Base-by-base conservation (phyloP, 2,888 invertebrate genomes). In the Coelopa pilipes region DNA sequence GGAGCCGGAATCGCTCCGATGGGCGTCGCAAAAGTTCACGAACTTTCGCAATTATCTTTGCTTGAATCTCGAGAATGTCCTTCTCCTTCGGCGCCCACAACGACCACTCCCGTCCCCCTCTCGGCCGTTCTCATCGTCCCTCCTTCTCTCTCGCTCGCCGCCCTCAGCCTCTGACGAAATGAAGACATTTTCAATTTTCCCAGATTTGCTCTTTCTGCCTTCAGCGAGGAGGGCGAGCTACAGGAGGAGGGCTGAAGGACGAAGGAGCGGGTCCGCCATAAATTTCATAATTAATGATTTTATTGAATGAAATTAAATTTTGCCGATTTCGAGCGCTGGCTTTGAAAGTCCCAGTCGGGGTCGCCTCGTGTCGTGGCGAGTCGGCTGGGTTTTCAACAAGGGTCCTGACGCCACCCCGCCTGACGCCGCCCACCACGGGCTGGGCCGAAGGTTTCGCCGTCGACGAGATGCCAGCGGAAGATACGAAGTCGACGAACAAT, bases 211-310 rank as follows among this genome's bases (percentile, higher is more conserved):
- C 17, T 17, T 17, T 57, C 21, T 57, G 15, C 2, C 3, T n/a
- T 57, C 21, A 57, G 15, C 34, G 7, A 34, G 34, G 34, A 34
- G n/a, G n/a, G n/a, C n/a, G n/a, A n/a, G n/a, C n/a, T n/a, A n/a
- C 34, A 34, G 7, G 34, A 34, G 34, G 34, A 34, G 34, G 7
- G 34, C 2, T 4, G 34, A 34, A 34, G 34, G 34, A 34, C 4
- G 34, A 34, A 34, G 34, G 34, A 34, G 34, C 2, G 7, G 34
- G 34, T 34, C 9, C 0, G 34, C 34, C 45, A 45, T 45, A 62
- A 62, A 62, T 62, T 62, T 62, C 62, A 62, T 62, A 62, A 62
- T 62, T 62, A 62, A 62, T 62, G 21, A 62, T 62, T 62, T 62
- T 62, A 62, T 62, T 62, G 62, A 62, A 62, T 62, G 5, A 62